Base-by-base conservation (phyloP, 2,113 vertebrate species). In the Dasyprocta punctata region DNA sequence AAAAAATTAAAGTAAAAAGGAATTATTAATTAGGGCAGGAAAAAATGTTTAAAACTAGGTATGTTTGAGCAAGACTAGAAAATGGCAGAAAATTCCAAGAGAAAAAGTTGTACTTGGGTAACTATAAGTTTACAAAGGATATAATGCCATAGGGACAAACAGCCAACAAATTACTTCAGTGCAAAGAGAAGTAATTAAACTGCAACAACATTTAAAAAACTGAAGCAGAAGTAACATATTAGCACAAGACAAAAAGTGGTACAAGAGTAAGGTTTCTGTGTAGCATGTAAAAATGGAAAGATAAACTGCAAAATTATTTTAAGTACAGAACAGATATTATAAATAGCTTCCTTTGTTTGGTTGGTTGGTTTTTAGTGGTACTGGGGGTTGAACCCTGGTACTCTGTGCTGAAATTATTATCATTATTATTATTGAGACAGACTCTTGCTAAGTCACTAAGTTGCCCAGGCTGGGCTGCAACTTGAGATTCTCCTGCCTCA, bases 131-230 rank as follows among this genome's bases (percentile, higher is more conserved):
- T 92, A 63, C 82, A 24, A 73, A 73, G 65, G 54, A 54, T 63
- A 52, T 49, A 54, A 73, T 92, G 56, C 65, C 65, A 73, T 36
- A 41, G 63, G 20, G n/a, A 61, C 17, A 91, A 47, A 12, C 41
- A 58, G 38, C 33, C 65, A 82, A 75, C 56, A 78, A 17, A 61
- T 86, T 81, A 69, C 28, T 49, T n/a, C n/a, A 60, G 19, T 20
- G 20, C 28, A 82, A 82, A 95, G 89, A 69, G 73, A 92, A 87
- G n/a, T 92, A 87, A 81, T 82, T 92, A 88, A 71, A 60, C 54
- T 92, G 73, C 22, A 88, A 41, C 36, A 88, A 75, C 71, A 67
- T 81, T 87, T 87, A 82, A 95, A 86, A 19, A 73, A 28, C 71
- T 61, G 83, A 92, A 95, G 65, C 63, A 73, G 69, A 87, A 81